phyloP scores from a whole-genome alignment of 2,888 invertebrate genomes.

The Altica lythri region DNA sequence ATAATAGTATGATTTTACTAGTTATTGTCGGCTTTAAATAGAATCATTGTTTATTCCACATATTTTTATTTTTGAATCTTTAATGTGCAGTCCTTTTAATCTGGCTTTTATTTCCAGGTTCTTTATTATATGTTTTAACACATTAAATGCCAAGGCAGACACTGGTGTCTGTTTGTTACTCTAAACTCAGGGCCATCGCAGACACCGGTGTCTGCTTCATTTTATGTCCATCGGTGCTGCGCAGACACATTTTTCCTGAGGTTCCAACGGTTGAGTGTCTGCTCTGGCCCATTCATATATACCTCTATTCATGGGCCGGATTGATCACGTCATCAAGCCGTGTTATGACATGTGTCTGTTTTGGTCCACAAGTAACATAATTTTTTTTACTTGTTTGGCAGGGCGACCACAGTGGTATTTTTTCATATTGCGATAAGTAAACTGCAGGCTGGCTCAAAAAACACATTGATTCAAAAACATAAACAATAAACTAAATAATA shows the following conservation, averaged over 20 bases:
- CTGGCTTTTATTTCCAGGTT: no score
- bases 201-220: conserved; percentile 7
- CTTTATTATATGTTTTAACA: no score
- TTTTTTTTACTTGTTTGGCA: not conserved
- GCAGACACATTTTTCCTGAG: not conserved
- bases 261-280: not conserved
- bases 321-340: no score
- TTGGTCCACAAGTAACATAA: not conserved
- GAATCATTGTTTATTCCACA: no score
- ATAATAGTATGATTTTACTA: no score
- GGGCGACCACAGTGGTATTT: not conserved
- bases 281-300: conserved; percentile 1
- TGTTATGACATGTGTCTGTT: not conserved
- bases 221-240: not conserved
- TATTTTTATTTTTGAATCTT: no score
- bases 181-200: not conserved
- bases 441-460: no score
- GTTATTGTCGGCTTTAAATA: no score
- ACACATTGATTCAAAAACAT: no score
- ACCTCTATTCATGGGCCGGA: not conserved
- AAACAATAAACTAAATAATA: no score
- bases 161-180: not conserved
- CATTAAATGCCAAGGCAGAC: not conserved
- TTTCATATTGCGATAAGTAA: not conserved
- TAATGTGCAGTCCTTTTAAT: no score